Evolutionary conservation across 2,113 vertebrate species (phyloP).

Genomic region (Merops nubicus): DNA sequence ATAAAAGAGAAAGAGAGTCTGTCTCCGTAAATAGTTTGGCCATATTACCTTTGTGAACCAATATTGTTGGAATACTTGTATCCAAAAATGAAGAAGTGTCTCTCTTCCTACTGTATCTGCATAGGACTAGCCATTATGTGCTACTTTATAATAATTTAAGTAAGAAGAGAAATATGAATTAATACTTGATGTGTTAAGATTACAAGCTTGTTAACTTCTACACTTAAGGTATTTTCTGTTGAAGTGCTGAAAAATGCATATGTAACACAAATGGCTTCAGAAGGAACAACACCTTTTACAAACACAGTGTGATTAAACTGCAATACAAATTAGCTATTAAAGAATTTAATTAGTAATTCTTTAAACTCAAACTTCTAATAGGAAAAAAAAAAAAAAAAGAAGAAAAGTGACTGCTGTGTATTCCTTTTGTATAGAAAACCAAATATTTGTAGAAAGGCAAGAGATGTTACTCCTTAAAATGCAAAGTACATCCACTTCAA

Average conservation of each 20-base stretch:
- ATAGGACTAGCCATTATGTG: background rate
- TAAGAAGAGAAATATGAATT: background rate
- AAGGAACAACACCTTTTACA: background rate
- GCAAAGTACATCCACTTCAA: background rate
- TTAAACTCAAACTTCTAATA: background rate
- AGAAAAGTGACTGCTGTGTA: background rate
- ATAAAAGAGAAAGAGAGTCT: background rate
- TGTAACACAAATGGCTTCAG: background rate
- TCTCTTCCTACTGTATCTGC: background rate
- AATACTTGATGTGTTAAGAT: background rate
- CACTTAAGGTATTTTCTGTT: background rate
- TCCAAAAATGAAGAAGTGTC: background rate
- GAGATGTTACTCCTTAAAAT: background rate
- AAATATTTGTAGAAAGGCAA: background rate
- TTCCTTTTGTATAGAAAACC: background rate
- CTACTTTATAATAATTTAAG: background rate
- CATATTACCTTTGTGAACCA: background rate
- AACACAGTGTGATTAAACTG: background rate
- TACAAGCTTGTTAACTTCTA: background rate
- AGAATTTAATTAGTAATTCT: background rate
- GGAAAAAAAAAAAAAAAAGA: background rate
- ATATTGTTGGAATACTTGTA: background rate
- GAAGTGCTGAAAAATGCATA: background rate
- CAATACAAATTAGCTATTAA: conserved; percentile 11
- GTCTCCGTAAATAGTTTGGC: background rate